These are phyloP conservation scores for Bellardia pandia DNA, from an alignment of 2,888 invertebrate genomes.

Conservation along the genomic window DNA sequence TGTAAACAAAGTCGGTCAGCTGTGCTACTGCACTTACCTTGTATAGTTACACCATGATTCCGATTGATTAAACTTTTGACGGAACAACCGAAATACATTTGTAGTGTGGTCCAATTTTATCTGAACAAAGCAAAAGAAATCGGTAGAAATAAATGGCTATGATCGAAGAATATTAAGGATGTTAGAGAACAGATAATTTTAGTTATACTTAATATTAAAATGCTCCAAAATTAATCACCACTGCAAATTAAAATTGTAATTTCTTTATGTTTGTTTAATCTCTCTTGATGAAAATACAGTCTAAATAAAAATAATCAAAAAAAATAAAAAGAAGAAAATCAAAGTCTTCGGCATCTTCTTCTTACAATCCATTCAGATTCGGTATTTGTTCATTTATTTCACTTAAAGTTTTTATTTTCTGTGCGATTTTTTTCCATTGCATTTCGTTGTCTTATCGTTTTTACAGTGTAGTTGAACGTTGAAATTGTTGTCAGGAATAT, in stretches of 20 bases:
- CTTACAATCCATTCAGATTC: conserved; percentile 3
- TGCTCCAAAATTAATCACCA: not conserved
- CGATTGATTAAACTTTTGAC: no score
- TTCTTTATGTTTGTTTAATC: conserved; percentile 38
- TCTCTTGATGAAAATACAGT: conserved; percentile 34
- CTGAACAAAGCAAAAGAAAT: no score
- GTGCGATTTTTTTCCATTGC: not conserved
- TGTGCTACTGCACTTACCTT: no score
- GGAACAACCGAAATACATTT: no score
- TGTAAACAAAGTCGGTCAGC: no score
- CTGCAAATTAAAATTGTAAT: conserved; percentile 9
- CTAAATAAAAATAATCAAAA: conserved; percentile 19
- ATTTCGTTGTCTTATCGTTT: conserved; percentile 64
- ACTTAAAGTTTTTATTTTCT: conserved; percentile 25
- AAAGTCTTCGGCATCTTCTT: conserved; percentile 45
- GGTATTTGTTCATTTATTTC: conserved; percentile 32
- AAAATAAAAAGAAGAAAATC: conserved; percentile 4
- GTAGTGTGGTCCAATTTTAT: no score
- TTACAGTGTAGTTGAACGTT: conserved; percentile 59
- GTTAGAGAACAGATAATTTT: no score
- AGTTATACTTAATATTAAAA: no score
- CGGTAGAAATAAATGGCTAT: no score
- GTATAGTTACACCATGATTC: no score
- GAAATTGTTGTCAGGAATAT: conserved; percentile 65
- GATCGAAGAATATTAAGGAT: no score